These are phyloP conservation scores for Alloscopus bannaensis DNA, from an alignment of 2,888 invertebrate genomes.

Conservation along the genomic window DNA sequence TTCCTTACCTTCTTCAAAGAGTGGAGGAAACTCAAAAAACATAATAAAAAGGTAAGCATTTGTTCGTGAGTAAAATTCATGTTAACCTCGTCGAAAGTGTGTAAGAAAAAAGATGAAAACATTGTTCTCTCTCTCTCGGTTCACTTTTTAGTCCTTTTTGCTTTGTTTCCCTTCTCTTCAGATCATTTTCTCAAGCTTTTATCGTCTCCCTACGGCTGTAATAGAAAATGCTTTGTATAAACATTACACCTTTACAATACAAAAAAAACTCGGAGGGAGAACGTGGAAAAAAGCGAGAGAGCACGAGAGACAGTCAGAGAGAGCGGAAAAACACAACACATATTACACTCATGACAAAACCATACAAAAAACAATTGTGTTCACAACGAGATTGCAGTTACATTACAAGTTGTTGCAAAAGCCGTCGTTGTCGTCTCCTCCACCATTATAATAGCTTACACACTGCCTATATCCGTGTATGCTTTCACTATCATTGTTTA, in stretches of 20 bases:
- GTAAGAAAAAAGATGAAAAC: slow-evolving; percentile 26
- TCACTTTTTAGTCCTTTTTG: not conserved
- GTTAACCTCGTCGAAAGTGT: slow-evolving; percentile 25
- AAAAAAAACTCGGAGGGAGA: not conserved
- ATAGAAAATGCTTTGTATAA: slow-evolving; percentile 44
- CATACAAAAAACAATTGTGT: slow-evolving; percentile 28
- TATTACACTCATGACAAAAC: slow-evolving; percentile 16
- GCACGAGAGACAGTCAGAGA: not conserved
- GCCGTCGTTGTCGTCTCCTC: not conserved
- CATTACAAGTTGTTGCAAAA: not conserved
- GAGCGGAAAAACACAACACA: not conserved
- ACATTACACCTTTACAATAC: slow-evolving; percentile 25
- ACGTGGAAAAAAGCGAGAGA: not conserved
- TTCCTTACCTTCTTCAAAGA: not conserved
- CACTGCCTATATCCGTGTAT: no score
- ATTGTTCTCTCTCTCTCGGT: not conserved
- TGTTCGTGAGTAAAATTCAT: slow-evolving; percentile 39
- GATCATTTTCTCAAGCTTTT: slow-evolving; percentile 49
- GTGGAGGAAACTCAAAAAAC: slow-evolving; percentile 7
- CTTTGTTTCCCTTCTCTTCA: slow-evolving; percentile 17
- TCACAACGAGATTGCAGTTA: slow-evolving; percentile 39
- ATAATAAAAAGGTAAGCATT: slow-evolving; percentile 39
- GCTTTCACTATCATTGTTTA: slow-evolving; percentile 17
- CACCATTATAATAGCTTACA: slow-evolving; percentile 1
- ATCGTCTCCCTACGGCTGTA: slow-evolving; percentile 43